Percentiles rank a stretch among this genome's conserved stretches.
Evolutionary conservation across 2,113 vertebrate species (phyloP).

Genomic region (Nyctereutes procyonoides): DNA sequence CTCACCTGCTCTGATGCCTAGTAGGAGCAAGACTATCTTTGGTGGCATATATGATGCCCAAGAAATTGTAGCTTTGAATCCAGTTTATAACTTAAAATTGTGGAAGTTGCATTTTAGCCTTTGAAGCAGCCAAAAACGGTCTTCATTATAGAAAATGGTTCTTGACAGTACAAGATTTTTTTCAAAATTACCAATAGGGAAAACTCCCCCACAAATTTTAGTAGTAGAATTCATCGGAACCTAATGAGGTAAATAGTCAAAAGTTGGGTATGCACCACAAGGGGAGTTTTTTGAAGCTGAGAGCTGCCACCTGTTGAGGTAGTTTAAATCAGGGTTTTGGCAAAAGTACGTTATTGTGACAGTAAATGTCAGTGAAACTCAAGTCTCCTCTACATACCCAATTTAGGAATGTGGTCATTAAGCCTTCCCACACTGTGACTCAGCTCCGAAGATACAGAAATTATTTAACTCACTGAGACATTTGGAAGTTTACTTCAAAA

Average conservation of each 20-base stretch:
- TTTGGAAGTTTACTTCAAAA: constrained; percentile 60
- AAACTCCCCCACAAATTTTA: background rate
- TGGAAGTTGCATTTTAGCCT: constrained; percentile 1
- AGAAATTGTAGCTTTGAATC: background rate
- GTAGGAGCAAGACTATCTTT: background rate
- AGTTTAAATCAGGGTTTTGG: constrained; percentile 64
- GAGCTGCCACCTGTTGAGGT: constrained; percentile 39
- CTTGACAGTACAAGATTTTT: constrained; percentile 7
- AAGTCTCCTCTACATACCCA: constrained; percentile 68
- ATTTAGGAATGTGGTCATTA: constrained; percentile 76
- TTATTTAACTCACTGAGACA: background rate
- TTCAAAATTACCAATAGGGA: background rate
- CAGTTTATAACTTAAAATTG: constrained; percentile 15
- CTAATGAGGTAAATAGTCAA: background rate
- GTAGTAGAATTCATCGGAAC: background rate
- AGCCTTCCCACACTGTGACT: constrained; percentile 43
- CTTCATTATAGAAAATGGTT: constrained; percentile 53
- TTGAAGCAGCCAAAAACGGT: background rate
- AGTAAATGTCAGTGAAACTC: constrained; percentile 68
- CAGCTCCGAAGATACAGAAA: constrained; percentile 62
- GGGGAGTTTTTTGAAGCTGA: background rate
- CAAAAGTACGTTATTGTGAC: background rate
- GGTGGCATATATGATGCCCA: background rate
- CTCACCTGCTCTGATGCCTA: background rate
- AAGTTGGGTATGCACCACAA: background rate